Percentiles rank a stretch among this genome's conserved stretches.
phyloP scores from a whole-genome alignment of 2,113 vertebrate genomes.

The Lampris megalopsis region DNA sequence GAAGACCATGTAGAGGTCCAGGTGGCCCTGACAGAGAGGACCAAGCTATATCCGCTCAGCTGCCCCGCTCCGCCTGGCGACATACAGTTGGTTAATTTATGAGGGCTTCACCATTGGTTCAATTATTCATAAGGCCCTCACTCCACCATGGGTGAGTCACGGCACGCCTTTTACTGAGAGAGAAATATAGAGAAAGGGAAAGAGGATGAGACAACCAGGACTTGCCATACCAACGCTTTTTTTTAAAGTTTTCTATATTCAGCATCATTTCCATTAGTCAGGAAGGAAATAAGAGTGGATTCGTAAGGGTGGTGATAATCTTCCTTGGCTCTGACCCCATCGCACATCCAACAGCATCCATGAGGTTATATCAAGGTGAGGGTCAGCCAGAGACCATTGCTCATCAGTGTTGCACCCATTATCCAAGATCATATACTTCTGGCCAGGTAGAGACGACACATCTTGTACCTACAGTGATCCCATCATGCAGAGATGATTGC shows the following conservation, averaged over 20 bases:
- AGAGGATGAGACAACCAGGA: conserved; percentile 40
- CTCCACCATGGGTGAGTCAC: conserved; percentile 60
- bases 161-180: conserved; percentile 59
- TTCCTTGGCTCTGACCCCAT: too few species aligned
- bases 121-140: conserved; percentile 78
- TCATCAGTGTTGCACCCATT: too few species aligned
- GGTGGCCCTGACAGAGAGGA: conserved; percentile 19
- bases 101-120: conserved; percentile 70
- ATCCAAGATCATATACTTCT: too few species aligned
- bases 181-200: conserved; percentile 1
- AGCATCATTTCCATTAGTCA: conserved; percentile 53
- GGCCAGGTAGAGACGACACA: too few species aligned
- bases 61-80: conserved; percentile 48
- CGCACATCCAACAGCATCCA: too few species aligned
- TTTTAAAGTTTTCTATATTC: conserved; percentile 63
- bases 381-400: too few species aligned
- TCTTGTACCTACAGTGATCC: too few species aligned
- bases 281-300: conserved; percentile 15
- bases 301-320: too few species aligned
- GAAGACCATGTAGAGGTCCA: conserved; percentile 13
- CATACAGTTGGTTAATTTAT: conserved; percentile 77
- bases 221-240: conserved; percentile 50
- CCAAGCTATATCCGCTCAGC: conserved; percentile 34
- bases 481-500: too few species aligned
- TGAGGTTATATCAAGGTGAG: too few species aligned